These are phyloP conservation scores for Noctua fimbriata DNA, from an alignment of 2,888 invertebrate genomes.

Conservation along the genomic window DNA sequence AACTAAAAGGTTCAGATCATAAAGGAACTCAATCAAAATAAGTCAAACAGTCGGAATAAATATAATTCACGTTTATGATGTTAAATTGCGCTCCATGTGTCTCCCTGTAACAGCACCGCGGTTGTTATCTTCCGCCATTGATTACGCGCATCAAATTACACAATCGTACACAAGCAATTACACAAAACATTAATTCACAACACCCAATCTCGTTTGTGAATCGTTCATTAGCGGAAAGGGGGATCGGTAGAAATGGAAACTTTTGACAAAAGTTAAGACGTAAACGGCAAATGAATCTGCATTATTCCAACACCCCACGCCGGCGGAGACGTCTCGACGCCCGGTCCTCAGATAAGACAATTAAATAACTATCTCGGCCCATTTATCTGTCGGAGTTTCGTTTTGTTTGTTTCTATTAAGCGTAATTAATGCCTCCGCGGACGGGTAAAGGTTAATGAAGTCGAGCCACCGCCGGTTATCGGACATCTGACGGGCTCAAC, in stretches of 20 bases:
- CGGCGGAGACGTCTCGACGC: slow-evolving; percentile 71
- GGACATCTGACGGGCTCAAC: slow-evolving; percentile 78
- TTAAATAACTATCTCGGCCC: slow-evolving; percentile 87
- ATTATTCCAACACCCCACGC: slow-evolving; percentile 75
- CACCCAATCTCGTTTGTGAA: slow-evolving; percentile 83
- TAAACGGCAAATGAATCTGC: slow-evolving; percentile 86
- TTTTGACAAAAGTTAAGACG: slow-evolving; percentile 87
- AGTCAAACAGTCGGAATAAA: slow-evolving; percentile 6
- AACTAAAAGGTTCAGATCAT: neutral
- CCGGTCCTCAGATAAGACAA: slow-evolving; percentile 83
- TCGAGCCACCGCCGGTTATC: slow-evolving; percentile 77
- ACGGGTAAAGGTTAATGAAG: slow-evolving; percentile 87
- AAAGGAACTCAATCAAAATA: slow-evolving; percentile 18
- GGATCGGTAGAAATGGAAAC: slow-evolving; percentile 79
- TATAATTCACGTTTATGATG: neutral
- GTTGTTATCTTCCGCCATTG: slow-evolving; percentile 66
- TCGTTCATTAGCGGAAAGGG: slow-evolving; percentile 84
- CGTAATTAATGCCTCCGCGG: slow-evolving; percentile 85
- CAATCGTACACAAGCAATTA: slow-evolving; percentile 81
- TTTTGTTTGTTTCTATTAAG: slow-evolving; percentile 89
- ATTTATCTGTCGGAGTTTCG: slow-evolving; percentile 85
- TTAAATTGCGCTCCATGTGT: slow-evolving; percentile 35
- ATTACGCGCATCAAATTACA: slow-evolving; percentile 73
- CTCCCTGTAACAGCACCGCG: slow-evolving; percentile 9
- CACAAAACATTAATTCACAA: slow-evolving; percentile 84